Evolutionary conservation across 2,113 vertebrate genomes (phyloP), one percentile per base, ranked within the genome.

Genomic region (Sakesphorus luctuosus): DNA sequence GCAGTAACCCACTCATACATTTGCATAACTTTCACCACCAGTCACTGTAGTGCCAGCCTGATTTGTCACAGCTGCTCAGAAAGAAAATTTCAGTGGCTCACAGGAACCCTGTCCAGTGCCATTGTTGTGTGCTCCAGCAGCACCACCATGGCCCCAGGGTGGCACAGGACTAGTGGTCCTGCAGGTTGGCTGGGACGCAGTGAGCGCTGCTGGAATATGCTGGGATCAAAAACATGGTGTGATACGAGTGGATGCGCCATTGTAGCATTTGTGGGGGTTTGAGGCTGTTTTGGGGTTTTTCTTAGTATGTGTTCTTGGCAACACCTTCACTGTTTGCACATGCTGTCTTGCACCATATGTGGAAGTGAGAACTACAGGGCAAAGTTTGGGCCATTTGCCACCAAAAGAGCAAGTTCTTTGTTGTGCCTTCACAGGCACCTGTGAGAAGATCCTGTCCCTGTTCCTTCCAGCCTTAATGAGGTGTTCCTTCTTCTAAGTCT

Each of bases 21-120:
- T 97, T 97, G 93, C 79, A 53, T 91, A 96, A 95, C 62, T n/a
- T n/a, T 96, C 80, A 80, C 81, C 71, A 78, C 59, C 92, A 95
- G 93, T 91, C 97, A 74, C 90, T 94, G 79, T 58, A 66, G 71
- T 91, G 86, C 87, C 95, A 92, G 75, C 49, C 78, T 85, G 67
- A 69, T 90, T 79, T 84, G 23, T 96, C 65, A 33, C 94, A 80
- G 53, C n/a, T 77, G 79, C 93, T 93, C 8, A 2, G 53, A 58
- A 74, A 56, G 66, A 80, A 77, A 75, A 73, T 72, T 9, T 84
- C 9, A 5, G 31, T 65, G 69, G 56, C 84, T 95, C 93, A 53
- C 79, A 85, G 67, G 68, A 86, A 38, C 69, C 35, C 17, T 3
- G 31, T 81, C 35, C 61, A 74, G 73, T 38, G 87, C 55, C 50